Evolutionary conservation across 2,888 invertebrate species (phyloP).

Genomic region (Itoplectis maculator): DNA sequence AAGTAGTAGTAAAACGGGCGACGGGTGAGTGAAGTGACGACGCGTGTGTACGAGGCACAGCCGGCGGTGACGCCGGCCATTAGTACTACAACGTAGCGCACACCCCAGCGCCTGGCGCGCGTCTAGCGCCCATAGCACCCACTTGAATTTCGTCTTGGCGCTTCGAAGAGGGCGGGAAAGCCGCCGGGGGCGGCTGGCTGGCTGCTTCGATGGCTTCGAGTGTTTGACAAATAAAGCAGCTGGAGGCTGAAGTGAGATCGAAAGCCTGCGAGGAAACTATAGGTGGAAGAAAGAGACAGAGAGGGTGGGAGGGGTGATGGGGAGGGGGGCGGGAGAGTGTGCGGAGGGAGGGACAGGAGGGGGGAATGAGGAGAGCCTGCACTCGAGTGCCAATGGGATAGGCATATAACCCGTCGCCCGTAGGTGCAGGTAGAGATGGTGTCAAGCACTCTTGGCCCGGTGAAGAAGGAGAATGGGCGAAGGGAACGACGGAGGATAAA

Average conservation of each 20-base stretch:
- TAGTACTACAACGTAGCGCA: constrained; percentile 52
- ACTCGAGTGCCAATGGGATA: constrained; percentile 71
- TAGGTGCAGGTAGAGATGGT: constrained; percentile 67
- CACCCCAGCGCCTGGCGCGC: constrained; percentile 43
- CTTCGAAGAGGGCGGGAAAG: background rate
- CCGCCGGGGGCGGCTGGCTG: background rate
- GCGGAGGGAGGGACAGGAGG: background rate
- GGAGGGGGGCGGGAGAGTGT: background rate
- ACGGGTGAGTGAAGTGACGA: constrained; percentile 30
- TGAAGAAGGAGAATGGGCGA: constrained; percentile 35
- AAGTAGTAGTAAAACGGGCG: background rate
- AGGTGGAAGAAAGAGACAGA: constrained; percentile 42
- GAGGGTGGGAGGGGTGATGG: too few relatives aligned
- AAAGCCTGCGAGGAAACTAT: constrained; percentile 45
- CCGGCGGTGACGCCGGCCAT: constrained; percentile 68
- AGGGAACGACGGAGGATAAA: constrained; percentile 46
- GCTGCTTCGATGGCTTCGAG: constrained; percentile 56
- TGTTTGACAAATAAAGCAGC: constrained; percentile 77
- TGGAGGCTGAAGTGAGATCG: constrained; percentile 55
- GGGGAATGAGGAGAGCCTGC: constrained; percentile 65
- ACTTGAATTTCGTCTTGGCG: constrained; percentile 75
- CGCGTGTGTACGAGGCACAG: constrained; percentile 43
- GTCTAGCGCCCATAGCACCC: constrained; percentile 46
- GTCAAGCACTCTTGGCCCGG: constrained; percentile 70
- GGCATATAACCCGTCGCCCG: constrained; percentile 58